Base-by-base conservation (phyloP, 2,113 vertebrate species). In the Oxygymnocypris stewartii region DNA sequence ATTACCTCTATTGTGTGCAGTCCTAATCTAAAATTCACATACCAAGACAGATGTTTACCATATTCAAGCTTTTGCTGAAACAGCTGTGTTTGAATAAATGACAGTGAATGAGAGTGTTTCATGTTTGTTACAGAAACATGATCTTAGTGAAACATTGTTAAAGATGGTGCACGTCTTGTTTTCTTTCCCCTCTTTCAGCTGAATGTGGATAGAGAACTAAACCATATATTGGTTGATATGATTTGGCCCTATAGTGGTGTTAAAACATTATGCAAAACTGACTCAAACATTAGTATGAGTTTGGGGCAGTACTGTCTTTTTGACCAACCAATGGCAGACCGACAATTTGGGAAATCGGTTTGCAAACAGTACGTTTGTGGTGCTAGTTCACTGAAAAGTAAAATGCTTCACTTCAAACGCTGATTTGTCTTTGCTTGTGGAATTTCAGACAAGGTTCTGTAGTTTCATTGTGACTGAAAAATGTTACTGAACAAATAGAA, bases 51-150 rank as follows among this genome's bases (percentile, higher is more conserved):
- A 90, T 94, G 90, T 79, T 91, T 82, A 44, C 44, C 25, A 35
- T 71, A 42, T 77, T 87, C 88, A 82, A 85, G 85, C 59, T 89
- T 57, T 40, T 2, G 8, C 67, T 79, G 85, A 89, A 91, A 90
- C 92, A 93, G 85, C 90, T 93, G 92, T 85, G 83, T 80, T 86
- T 86, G 90, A 90, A 93, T 89, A 93, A 93, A 91, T 89, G 85
- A 76, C 78, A 86, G 77, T 77, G 85, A 92, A 91, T 81, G 77
- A 91, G 88, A 44, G 25, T 35, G 87, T 94, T 93, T 92, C 88
- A 90, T 88, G 63, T 51, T 35, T 83, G 28, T 11, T 51, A 37
- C 28, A 51, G 28, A 51, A 71, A 71, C 42, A 71, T n/a, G 44
- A 23, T 69, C 44, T 51, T 71, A 14, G 42, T n/a, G 28, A 71